Evolutionary conservation across 2,888 invertebrate species (phyloP), one percentile per base, ranked within the genome.

Genomic region (Antitype chi): DNA sequence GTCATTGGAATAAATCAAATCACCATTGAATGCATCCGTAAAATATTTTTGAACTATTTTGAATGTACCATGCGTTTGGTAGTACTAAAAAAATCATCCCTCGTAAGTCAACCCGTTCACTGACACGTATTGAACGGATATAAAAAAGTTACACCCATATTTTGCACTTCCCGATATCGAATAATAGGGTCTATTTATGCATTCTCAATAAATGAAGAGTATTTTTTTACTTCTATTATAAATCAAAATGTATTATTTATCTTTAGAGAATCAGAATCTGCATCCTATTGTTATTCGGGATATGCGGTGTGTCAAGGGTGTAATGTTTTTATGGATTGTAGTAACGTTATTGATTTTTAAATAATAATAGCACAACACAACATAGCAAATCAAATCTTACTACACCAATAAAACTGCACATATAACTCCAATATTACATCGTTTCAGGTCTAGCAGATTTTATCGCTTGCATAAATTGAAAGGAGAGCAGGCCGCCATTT

Each of bases 221-320:
- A 94, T 94, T 95, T 96, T 96, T 96, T 96, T 95, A 94, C 94
- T 91, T 94, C 94, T 91, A 95, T 96, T 96, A 96, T 96, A 96
- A 96, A 96, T 96, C 96, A 96, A 96, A 96, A 96, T 95, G 96
- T 96, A 96, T 96, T 96, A 96, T 96, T 96, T 96, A 96, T 96
- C 96, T 96, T 95, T 96, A 94, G 93, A 96, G 95, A 95, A 95
- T 94, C 95, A 88, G 93, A 96, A 96, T 96, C 96, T 96, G 96
- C 96, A 96, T 96, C 96, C 96, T 92, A 96, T 96, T 96, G 96
- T 96, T 94, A 95, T 94, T 95, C 93, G 93, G 94, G 93, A 94
- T 95, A 89, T 96, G 96, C 93, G 96, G 96, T 95, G 94, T 96
- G 96, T 96, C 96, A 95, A 96, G 96, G 96, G 96, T 96, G 95